A percentile compares a stretch with the other conserved stretches of the same genome.
Conservation (phyloP, 2,113 vertebrate species). For the Halichoerus grypus region DNA sequence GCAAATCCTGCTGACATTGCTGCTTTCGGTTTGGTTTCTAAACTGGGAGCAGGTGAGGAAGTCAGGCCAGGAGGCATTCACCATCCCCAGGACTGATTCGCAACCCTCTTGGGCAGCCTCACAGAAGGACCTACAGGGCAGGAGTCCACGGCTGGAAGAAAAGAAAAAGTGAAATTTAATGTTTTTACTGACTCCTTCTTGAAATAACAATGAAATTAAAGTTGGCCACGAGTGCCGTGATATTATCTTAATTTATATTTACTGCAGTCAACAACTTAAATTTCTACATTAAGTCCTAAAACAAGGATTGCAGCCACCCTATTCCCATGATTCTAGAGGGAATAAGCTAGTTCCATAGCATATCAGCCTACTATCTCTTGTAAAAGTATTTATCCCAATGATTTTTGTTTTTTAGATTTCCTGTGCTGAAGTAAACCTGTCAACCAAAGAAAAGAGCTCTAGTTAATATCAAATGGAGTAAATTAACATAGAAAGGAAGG, state of each 20-base stretch:
- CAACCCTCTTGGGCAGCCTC: constrained; percentile 96
- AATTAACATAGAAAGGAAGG: constrained; percentile 9
- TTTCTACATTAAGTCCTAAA: neutral
- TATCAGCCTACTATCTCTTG: neutral
- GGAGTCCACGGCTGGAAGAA: constrained; percentile 84
- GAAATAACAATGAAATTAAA: constrained; percentile 56
- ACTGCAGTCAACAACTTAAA: neutral
- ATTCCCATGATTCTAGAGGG: neutral
- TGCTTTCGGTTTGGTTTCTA: constrained; percentile 85
- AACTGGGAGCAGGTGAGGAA: constrained; percentile 97
- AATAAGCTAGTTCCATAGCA: neutral
- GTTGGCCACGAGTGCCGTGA: neutral
- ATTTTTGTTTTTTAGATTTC: neutral
- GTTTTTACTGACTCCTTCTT: neutral
- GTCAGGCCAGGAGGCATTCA: constrained; percentile 96
- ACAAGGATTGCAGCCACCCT: neutral
- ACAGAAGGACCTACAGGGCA: constrained; percentile 96
- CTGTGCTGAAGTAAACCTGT: neutral
- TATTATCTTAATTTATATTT: constrained; percentile 40
- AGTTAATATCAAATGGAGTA: neutral
- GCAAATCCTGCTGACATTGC: constrained; percentile 84
- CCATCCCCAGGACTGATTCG: constrained; percentile 94
- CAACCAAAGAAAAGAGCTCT: neutral
- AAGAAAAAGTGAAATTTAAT: constrained; percentile 51
- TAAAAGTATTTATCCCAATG: neutral